phyloP scores from a whole-genome alignment of 2,888 invertebrate genomes.

The Drosophila pullipes region DNA sequence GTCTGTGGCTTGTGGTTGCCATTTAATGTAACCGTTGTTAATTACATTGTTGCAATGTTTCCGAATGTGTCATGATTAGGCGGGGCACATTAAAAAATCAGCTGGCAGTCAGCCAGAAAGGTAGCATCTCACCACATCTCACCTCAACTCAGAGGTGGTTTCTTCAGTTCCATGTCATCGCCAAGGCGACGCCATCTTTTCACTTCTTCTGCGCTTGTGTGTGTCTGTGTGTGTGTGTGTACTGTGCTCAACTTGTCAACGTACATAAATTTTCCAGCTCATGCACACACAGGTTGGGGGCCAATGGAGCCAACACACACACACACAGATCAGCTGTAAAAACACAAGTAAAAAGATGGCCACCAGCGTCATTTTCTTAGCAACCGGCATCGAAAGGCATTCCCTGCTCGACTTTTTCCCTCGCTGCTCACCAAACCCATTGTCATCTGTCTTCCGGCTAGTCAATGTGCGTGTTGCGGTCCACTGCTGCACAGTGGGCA shows the following conservation, averaged over 20 bases:
- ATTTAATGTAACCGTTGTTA: constrained; percentile 7
- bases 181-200: constrained; percentile 16
- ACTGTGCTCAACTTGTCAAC: constrained; percentile 56
- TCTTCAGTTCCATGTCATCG: not conserved
- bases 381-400: constrained; percentile 22
- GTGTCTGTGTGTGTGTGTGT: constrained; percentile 4
- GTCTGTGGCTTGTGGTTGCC: constrained; percentile 18
- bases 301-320: not conserved
- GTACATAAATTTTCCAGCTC: constrained; percentile 54
- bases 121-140: constrained; percentile 1
- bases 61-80: constrained; percentile 33
- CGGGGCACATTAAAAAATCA: constrained; percentile 47
- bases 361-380: constrained; percentile 21
- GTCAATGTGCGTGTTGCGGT: constrained; percentile 13
- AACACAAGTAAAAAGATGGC: constrained; percentile 40
- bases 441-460: constrained; percentile 30
- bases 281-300: constrained; percentile 28
- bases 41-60: constrained; percentile 1
- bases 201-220: not conserved
- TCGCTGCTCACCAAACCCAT: not conserved
- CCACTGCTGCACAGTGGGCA: constrained; percentile 29
- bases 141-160: constrained; percentile 19
- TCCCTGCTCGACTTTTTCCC: not conserved
- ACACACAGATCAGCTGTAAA: constrained; percentile 37
- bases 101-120: constrained; percentile 12